Evolutionary conservation across 2,797 vertebrate species (phyloP).

Genomic region (Gouania willdenowi): DNA sequence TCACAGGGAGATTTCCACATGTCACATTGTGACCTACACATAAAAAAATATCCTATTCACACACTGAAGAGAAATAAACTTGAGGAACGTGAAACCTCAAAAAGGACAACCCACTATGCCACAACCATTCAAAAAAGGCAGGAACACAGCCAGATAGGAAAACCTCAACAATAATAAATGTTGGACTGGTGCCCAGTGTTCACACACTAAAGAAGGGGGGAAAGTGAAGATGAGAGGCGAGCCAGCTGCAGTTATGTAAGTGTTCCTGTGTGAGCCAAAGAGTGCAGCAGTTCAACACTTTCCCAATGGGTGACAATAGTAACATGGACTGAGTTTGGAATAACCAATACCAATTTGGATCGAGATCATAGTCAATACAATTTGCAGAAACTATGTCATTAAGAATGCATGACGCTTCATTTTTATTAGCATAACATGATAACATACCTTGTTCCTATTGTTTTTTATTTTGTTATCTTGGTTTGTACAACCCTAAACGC

Average conservation of each 20-base stretch:
- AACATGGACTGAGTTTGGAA: conserved; percentile 18
- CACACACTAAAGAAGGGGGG: conserved; percentile 27
- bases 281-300: conserved; percentile 33
- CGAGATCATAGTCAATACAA: conserved; percentile 1
- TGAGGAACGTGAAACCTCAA: too few species aligned
- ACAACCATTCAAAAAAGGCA: background rate
- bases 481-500: too few species aligned
- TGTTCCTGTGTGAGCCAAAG: conserved; percentile 44
- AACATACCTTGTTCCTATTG: too few species aligned
- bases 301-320: conserved; percentile 25
- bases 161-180: conserved; percentile 16
- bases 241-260: conserved; percentile 65
- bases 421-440: too few species aligned
- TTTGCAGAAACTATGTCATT: background rate
- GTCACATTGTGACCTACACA: conserved; percentile 4
- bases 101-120: too few species aligned
- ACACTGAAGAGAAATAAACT: background rate
- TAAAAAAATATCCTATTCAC: background rate
- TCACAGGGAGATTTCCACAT: conserved; percentile 15
- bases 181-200: conserved; percentile 34
- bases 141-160: background rate
- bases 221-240: conserved; percentile 40
- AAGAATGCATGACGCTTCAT: too few species aligned
- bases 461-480: background rate
- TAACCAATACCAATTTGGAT: conserved; percentile 2